Percentiles rank a stretch among this genome's conserved stretches.
Evolutionary conservation across 2,797 vertebrate genomes (phyloP).

Genomic region (Todus mexicanus): DNA sequence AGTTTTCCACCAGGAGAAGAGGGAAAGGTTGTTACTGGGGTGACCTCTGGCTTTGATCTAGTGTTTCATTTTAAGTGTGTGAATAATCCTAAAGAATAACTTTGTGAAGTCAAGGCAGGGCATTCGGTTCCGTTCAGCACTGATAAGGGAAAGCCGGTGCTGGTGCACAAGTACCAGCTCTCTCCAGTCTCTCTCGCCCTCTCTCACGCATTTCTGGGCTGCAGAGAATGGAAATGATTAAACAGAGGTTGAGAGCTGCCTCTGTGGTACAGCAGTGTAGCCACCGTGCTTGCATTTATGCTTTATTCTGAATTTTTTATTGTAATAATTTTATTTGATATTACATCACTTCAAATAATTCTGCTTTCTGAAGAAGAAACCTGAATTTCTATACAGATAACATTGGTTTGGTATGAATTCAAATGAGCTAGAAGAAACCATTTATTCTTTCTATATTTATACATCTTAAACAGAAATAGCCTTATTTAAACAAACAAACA

Average conservation of each 20-base stretch:
- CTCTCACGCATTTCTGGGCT: neutral
- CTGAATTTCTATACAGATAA: neutral
- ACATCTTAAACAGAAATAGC: slow-evolving; percentile 28
- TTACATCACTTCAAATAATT: neutral
- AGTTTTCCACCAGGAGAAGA: neutral
- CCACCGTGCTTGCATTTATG: neutral
- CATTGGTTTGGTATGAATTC: neutral
- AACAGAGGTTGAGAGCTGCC: neutral
- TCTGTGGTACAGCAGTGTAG: neutral
- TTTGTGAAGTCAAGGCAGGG: neutral
- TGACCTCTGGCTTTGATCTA: neutral
- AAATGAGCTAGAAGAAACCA: neutral
- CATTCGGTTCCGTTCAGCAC: neutral
- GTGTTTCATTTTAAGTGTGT: neutral
- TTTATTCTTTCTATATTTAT: neutral
- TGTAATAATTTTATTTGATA: neutral
- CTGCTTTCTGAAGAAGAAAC: neutral
- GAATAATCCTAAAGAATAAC: neutral
- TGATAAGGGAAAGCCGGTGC: neutral
- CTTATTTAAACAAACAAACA: neutral
- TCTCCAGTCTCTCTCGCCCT: neutral
- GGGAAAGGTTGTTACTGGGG: neutral
- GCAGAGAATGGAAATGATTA: neutral
- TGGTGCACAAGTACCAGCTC: neutral
- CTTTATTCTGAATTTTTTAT: neutral